Conservation (phyloP, 2,113 vertebrate genomes). For the Panthera tigris region DNA sequence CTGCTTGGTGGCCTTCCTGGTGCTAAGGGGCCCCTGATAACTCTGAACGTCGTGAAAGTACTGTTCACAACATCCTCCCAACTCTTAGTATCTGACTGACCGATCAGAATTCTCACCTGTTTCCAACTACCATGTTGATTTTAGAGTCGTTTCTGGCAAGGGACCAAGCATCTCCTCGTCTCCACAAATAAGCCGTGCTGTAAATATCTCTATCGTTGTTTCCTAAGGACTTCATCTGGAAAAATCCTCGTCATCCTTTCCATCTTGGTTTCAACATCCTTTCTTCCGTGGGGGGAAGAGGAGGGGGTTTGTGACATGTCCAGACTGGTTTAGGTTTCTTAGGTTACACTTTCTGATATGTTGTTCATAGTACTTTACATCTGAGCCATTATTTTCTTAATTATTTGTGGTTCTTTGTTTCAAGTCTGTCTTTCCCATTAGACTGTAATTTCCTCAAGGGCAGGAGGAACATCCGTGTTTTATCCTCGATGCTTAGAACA, state of each 20-base stretch:
- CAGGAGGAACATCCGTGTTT: slow-evolving; percentile 27
- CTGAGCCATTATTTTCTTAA: not conserved
- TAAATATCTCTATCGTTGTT: not conserved
- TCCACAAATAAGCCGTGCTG: not conserved
- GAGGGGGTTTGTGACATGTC: not conserved
- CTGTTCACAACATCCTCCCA: not conserved
- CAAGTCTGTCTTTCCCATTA: slow-evolving; percentile 21
- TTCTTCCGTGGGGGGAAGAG: not conserved
- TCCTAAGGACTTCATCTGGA: slow-evolving; percentile 3
- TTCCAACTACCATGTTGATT: not conserved
- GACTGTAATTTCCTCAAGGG: slow-evolving; percentile 11
- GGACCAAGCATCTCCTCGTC: not conserved
- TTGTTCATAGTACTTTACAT: slow-evolving; percentile 4
- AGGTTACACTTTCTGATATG: not conserved
- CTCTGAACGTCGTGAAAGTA: not conserved
- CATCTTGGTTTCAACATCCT: not conserved
- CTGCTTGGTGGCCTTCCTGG: not conserved
- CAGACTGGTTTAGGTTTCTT: not conserved
- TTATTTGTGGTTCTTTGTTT: slow-evolving; percentile 33
- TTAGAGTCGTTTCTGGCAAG: not conserved
- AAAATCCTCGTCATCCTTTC: not conserved
- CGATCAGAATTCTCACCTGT: not conserved
- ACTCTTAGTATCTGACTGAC: not conserved
- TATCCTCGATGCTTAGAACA: slow-evolving; percentile 13
- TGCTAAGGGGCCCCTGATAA: not conserved